A percentile compares a stretch with the other conserved stretches of the same genome.
phyloP scores from a whole-genome alignment of 2,888 invertebrate genomes.

The Dolichomitus sp. region DNA sequence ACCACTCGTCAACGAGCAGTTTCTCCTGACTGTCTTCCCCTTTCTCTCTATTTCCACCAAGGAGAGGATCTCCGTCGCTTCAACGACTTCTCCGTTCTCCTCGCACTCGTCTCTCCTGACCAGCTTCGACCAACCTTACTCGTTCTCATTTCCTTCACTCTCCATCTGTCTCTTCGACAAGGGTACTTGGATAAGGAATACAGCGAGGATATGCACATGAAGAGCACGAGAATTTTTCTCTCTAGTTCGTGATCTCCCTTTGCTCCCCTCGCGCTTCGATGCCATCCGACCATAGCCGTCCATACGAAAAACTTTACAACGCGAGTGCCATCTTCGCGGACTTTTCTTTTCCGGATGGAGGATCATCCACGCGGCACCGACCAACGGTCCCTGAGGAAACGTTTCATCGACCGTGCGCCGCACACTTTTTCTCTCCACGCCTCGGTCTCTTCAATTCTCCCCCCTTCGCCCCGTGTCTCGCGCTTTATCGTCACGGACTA shows the following conservation, averaged over 20 bases:
- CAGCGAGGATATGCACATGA: slow-evolving; percentile 11
- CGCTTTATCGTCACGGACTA: slow-evolving; percentile 66
- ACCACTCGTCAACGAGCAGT: slow-evolving; percentile 77
- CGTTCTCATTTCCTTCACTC: slow-evolving; percentile 25
- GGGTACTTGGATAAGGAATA: slow-evolving; percentile 30
- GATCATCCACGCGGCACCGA: slow-evolving; percentile 63
- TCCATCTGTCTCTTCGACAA: slow-evolving; percentile 29
- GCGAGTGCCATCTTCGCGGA: slow-evolving; percentile 75
- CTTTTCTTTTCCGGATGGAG: slow-evolving; percentile 67
- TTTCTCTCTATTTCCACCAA: slow-evolving; percentile 38
- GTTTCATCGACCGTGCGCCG: slow-evolving; percentile 74
- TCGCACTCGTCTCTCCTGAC: slow-evolving; percentile 29
- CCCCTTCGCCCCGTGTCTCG: slow-evolving; percentile 37
- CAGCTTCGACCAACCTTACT: slow-evolving; percentile 39
- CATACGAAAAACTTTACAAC: slow-evolving; percentile 79
- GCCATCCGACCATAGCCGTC: slow-evolving; percentile 25
- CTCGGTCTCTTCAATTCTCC: slow-evolving; percentile 18
- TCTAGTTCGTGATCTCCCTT: slow-evolving; percentile 70
- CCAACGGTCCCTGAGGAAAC: slow-evolving; percentile 69
- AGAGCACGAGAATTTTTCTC: slow-evolving; percentile 32
- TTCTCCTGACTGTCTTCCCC: slow-evolving; percentile 45
- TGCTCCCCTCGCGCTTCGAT: slow-evolving; percentile 20
- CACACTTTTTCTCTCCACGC: slow-evolving; percentile 65
- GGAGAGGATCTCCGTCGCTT: slow-evolving; percentile 42
- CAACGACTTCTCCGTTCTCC: slow-evolving; percentile 46